phyloP scores from a whole-genome alignment of 92 coral and sea anemone genomes.

The Phenganax marumi region DNA sequence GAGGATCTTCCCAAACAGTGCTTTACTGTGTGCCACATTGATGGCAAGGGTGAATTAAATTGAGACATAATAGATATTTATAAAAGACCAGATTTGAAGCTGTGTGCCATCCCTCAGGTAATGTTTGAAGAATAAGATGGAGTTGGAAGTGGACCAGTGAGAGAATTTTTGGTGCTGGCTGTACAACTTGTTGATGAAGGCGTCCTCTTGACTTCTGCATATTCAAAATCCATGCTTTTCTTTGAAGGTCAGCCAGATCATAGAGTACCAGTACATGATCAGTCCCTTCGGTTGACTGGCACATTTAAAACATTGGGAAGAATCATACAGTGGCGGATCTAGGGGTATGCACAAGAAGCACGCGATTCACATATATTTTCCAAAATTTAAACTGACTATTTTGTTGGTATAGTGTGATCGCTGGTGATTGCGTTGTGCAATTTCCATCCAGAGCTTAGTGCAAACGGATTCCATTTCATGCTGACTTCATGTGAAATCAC shows the following conservation, averaged over 20 bases:
- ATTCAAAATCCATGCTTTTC: conserved; percentile 49
- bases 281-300: conserved; percentile 56
- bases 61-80: conserved; percentile 55
- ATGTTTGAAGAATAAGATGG: conserved; percentile 63
- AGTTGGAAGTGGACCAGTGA: conserved; percentile 42
- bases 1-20: conserved; percentile 47
- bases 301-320: conserved; percentile 53
- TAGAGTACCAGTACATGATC: conserved; percentile 56
- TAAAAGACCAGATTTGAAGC: conserved; percentile 46
- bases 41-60: conserved; percentile 45
- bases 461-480: too few species aligned
- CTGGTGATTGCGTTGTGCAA: too few species aligned
- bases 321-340: too few species aligned
- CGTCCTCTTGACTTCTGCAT: conserved; percentile 22
- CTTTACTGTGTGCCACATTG: conserved; percentile 46
- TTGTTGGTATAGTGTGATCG: too few species aligned
- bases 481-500: too few species aligned
- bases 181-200: conserved; percentile 63
- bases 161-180: conserved; percentile 52
- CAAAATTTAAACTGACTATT: too few species aligned
- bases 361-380: too few species aligned
- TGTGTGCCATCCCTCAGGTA: conserved; percentile 45
- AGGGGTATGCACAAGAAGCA: too few species aligned
- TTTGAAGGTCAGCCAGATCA: conserved; percentile 64
- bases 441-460: too few species aligned